phyloP scores from a whole-genome alignment of 2,888 invertebrate species.

The Mimumesa dahlbomi region DNA sequence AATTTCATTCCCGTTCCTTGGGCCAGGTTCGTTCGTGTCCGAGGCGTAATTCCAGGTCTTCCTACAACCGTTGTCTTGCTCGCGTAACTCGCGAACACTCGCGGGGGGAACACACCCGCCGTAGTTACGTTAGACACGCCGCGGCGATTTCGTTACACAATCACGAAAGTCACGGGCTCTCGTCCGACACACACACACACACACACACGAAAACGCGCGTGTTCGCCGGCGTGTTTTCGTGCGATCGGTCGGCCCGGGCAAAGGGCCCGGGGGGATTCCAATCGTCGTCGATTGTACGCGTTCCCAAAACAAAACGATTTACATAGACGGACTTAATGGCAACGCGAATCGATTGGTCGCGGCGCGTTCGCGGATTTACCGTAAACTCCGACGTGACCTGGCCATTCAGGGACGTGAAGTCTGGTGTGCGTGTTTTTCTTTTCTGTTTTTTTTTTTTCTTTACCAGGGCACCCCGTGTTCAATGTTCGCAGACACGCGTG shows the following conservation, averaged over 20 bases:
- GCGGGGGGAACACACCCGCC: neutral
- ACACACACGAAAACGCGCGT: slow-evolving; percentile 10
- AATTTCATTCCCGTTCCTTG: slow-evolving; percentile 56
- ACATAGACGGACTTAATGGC: too few species aligned
- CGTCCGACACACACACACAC: slow-evolving; percentile 15
- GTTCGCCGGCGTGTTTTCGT: neutral
- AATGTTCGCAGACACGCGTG: slow-evolving; percentile 1
- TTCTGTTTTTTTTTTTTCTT: neutral
- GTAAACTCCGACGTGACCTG: slow-evolving; percentile 31
- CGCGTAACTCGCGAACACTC: slow-evolving; percentile 43
- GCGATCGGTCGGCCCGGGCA: neutral
- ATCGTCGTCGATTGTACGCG: too few species aligned
- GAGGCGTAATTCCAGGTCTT: slow-evolving; percentile 43
- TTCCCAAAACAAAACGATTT: too few species aligned
- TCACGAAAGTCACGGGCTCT: too few species aligned
- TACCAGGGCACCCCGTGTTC: neutral
- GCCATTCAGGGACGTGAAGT: neutral
- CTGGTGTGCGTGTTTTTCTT: too few species aligned
- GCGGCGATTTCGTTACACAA: too few species aligned
- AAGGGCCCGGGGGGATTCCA: too few species aligned
- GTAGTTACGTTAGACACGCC: too few species aligned
- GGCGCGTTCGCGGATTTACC: slow-evolving; percentile 28
- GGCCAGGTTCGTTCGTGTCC: slow-evolving; percentile 40
- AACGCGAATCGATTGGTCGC: too few species aligned
- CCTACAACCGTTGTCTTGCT: slow-evolving; percentile 32